phyloP scores from a whole-genome alignment of 2,888 invertebrate species.

The Morinoia aosen region DNA sequence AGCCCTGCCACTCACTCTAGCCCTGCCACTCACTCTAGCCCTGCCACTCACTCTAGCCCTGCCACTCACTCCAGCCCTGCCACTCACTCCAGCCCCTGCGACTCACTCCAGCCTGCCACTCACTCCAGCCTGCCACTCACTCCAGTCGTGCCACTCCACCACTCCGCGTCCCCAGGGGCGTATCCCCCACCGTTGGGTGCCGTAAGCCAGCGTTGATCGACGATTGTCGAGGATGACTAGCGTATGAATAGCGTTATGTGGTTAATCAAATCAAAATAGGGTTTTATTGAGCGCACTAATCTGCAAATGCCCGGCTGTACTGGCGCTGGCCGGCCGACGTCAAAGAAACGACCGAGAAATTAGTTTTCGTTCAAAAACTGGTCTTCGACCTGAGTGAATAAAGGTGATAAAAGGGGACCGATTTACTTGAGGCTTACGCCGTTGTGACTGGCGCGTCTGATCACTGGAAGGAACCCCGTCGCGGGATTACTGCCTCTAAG shows the following conservation, averaged over 20 bases:
- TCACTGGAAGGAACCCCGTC: background rate
- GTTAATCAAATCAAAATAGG: slow-evolving; percentile 68
- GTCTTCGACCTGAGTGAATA: background rate
- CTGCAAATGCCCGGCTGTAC: slow-evolving; percentile 62
- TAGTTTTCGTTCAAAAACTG: background rate
- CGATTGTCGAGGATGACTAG: slow-evolving; percentile 61
- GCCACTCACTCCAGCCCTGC: no score
- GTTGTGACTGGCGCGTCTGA: background rate
- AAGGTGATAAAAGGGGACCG: background rate
- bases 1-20: no score
- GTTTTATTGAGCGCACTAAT: slow-evolving; percentile 66
- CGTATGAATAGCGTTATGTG: slow-evolving; percentile 67
- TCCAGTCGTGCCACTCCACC: no score
- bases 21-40: no score
- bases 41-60: no score
- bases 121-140: no score
- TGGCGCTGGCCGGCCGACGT: background rate
- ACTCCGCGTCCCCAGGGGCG: background rate
- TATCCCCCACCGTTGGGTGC: background rate
- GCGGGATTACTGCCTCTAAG: slow-evolving; percentile 13
- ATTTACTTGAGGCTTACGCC: background rate
- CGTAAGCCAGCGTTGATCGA: slow-evolving; percentile 24
- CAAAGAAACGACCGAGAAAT: background rate
- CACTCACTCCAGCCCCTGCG: no score
- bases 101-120: no score